Conservation (phyloP, 2,113 vertebrate genomes). For the Hiodon alosoides region DNA sequence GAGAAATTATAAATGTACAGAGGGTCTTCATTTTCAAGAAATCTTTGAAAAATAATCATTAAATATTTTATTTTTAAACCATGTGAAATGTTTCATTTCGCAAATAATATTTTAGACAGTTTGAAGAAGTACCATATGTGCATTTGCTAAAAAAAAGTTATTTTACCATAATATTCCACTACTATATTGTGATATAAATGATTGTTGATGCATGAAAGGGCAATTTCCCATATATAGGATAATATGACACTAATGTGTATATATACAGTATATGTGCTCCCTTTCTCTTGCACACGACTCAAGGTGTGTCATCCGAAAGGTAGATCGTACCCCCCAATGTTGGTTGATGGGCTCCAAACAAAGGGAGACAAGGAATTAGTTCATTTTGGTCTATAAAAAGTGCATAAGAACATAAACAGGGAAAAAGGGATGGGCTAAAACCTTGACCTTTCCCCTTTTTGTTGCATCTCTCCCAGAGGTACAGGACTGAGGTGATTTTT, state of each 20-base stretch:
- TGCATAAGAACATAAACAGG: neutral
- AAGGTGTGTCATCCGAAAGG: conserved; percentile 13
- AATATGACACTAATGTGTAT: neutral
- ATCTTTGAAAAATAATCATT: neutral
- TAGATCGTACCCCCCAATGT: neutral
- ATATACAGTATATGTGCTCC: conserved; percentile 28
- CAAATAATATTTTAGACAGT: conserved; percentile 1
- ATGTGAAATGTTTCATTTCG: neutral
- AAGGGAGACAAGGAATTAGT: conserved; percentile 35
- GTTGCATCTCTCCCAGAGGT: neutral
- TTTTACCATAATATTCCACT: conserved; percentile 2
- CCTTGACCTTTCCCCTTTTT: neutral
- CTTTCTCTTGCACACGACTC: conserved; percentile 44
- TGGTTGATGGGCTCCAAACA: conserved; percentile 21
- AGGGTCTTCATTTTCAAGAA: neutral
- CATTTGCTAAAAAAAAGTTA: conserved; percentile 12
- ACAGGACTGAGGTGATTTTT: neutral
- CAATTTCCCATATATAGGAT: conserved; percentile 24
- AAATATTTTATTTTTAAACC: neutral
- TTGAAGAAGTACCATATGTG: conserved; percentile 13
- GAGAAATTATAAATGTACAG: conserved; percentile 12
- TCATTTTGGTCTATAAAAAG: conserved; percentile 20
- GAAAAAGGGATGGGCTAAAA: neutral
- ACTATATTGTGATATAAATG: conserved; percentile 8
- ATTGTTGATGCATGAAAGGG: conserved; percentile 31